phyloP scores from a whole-genome alignment of 2,888 invertebrate species.

The Zele albiditarsus region DNA sequence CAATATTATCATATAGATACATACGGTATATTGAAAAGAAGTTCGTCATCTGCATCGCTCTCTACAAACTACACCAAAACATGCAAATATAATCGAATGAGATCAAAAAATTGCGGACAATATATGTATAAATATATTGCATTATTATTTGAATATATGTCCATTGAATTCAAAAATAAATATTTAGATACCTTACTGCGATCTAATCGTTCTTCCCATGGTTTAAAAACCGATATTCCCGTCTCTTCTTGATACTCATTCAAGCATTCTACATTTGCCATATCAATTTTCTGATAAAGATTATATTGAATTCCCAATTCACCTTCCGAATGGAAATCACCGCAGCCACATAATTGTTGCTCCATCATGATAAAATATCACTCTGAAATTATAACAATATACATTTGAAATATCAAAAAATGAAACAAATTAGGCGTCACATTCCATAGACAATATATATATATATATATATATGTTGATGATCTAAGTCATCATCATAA shows the following conservation, averaged over 20 bases:
- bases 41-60: constrained; percentile 96
- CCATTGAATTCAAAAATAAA: constrained; percentile 6
- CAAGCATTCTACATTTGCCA: constrained; percentile 88
- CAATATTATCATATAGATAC: constrained; percentile 59
- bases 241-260: constrained; percentile 92
- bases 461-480: too few relatives aligned
- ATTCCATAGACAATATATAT: not conserved
- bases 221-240: constrained; percentile 91
- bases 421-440: not conserved
- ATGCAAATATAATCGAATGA: constrained; percentile 5
- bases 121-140: not conserved
- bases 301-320: constrained; percentile 87
- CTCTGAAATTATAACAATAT: constrained; percentile 1
- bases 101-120: constrained; percentile 26
- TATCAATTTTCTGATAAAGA: constrained; percentile 92
- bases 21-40: constrained; percentile 95
- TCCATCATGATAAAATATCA: constrained; percentile 48
- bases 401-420: not conserved
- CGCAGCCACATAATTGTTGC: constrained; percentile 63
- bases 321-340: constrained; percentile 57
- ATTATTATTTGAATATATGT: too few relatives aligned
- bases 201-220: constrained; percentile 90
- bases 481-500: too few relatives aligned
- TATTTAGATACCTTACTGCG: constrained; percentile 78
- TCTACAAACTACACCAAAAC: constrained; percentile 85